Percentiles rank a stretch among this genome's conserved stretches.
These are phyloP conservation scores for Odontothrips loti DNA, from an alignment of 2,888 invertebrate genomes.

Conservation along the genomic window DNA sequence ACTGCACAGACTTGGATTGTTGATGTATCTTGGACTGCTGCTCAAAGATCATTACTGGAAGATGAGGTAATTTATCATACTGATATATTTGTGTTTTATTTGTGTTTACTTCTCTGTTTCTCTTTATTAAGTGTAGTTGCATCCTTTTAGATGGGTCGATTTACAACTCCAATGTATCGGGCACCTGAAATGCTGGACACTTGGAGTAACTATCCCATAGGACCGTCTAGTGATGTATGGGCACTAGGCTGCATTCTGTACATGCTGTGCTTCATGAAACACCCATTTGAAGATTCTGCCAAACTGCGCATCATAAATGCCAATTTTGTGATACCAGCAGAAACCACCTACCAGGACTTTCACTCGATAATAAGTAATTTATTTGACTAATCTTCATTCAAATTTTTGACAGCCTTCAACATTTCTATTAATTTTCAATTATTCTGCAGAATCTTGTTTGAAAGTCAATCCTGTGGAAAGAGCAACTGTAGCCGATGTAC, in stretches of 20 bases:
- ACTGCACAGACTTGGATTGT: conserved; percentile 77
- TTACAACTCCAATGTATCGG: conserved; percentile 92
- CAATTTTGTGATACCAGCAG: conserved; percentile 82
- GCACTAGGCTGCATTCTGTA: conserved; percentile 94
- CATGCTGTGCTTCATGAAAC: conserved; percentile 84
- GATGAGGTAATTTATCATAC: conserved; percentile 69
- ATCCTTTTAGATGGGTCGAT: conserved; percentile 61
- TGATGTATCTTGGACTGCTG: conserved; percentile 87
- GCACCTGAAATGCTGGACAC: conserved; percentile 98
- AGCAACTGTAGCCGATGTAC: conserved; percentile 69
- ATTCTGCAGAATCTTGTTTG: conserved; percentile 65
- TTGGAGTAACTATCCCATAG: conserved; percentile 92
- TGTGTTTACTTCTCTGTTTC: conserved; percentile 27
- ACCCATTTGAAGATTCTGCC: conserved; percentile 93
- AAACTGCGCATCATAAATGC: conserved; percentile 95
- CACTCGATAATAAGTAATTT: conserved; percentile 82
- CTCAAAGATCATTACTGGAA: conserved; percentile 83
- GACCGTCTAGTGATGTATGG: conserved; percentile 90
- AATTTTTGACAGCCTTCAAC: not conserved
- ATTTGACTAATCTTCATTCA: conserved; percentile 33
- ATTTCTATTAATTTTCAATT: not conserved
- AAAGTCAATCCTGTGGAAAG: conserved; percentile 78
- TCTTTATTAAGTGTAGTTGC: conserved; percentile 3
- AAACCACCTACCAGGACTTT: conserved; percentile 76
- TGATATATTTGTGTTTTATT: conserved; percentile 34